A percentile compares a stretch with the other conserved stretches of the same genome.
Conservation (phyloP, 2,113 vertebrate genomes). For the Amazona vittata region DNA sequence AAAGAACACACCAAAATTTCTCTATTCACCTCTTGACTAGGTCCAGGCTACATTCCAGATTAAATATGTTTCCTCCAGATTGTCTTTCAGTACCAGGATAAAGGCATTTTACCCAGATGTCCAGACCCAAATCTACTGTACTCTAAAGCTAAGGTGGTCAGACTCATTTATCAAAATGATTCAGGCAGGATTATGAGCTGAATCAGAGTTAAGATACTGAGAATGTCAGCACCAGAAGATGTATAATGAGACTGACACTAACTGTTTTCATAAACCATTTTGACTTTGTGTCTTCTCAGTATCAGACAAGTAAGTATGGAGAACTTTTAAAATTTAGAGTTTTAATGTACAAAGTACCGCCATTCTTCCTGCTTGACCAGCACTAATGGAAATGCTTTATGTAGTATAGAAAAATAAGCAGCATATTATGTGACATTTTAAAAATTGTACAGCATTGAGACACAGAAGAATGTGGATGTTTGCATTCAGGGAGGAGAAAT, state of each 20-base stretch:
- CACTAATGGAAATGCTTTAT: conserved; percentile 20
- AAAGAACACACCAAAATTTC: not conserved
- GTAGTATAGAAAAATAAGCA: conserved; percentile 21
- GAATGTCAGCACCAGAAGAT: not conserved
- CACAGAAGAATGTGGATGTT: not conserved
- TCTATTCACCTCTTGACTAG: not conserved
- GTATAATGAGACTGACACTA: not conserved
- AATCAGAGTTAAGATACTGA: not conserved
- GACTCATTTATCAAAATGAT: not conserved
- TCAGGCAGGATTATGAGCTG: not conserved
- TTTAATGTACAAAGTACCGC: not conserved
- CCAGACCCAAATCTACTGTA: not conserved
- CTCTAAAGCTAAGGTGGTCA: not conserved
- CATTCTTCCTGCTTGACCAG: not conserved
- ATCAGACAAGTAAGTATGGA: not conserved
- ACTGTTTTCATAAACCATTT: not conserved
- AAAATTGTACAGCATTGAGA: not conserved
- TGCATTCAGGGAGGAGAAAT: conserved; percentile 8
- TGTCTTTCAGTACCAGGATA: not conserved
- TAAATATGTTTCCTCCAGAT: not conserved
- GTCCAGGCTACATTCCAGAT: not conserved
- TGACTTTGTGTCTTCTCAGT: not conserved
- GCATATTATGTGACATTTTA: not conserved
- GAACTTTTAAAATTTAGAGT: not conserved
- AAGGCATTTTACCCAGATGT: not conserved